phyloP scores from a whole-genome alignment of 2,113 vertebrate species.

The Cranoglanis bouderius region DNA sequence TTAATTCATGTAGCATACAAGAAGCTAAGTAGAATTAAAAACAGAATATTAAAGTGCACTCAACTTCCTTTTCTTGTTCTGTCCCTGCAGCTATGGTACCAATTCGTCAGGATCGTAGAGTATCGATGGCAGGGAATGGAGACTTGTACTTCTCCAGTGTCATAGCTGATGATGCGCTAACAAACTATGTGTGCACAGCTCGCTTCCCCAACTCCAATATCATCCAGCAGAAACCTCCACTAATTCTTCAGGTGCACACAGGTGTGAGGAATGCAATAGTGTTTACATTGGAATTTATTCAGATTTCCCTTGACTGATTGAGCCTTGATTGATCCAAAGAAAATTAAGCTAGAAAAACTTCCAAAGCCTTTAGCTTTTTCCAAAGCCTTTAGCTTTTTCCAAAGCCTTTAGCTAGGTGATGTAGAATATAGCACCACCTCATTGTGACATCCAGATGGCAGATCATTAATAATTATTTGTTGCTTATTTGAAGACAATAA shows the following conservation, averaged over 20 bases:
- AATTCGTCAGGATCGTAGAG: slow-evolving; percentile 87
- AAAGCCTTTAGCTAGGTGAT: no score
- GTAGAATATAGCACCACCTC: background rate
- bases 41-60: background rate
- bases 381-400: background rate
- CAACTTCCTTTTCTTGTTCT: slow-evolving; percentile 56
- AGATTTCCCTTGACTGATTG: background rate
- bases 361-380: background rate
- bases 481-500: background rate
- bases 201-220: slow-evolving; percentile 92
- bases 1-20: background rate
- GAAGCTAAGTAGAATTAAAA: background rate
- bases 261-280: slow-evolving; percentile 74
- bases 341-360: background rate
- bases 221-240: slow-evolving; percentile 97
- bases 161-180: slow-evolving; percentile 82
- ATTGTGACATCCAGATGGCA: background rate
- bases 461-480: background rate
- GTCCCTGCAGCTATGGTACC: slow-evolving; percentile 82
- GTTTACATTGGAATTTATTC: background rate
- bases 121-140: slow-evolving; percentile 90
- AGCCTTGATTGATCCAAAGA: background rate
- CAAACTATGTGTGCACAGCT: slow-evolving; percentile 93
- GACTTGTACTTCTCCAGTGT: slow-evolving; percentile 96
- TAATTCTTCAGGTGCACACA: slow-evolving; percentile 91